Evolutionary conservation across 2,113 vertebrate genomes (phyloP), one percentile per base, ranked within the genome.

Genomic region (Piprites chloris): DNA sequence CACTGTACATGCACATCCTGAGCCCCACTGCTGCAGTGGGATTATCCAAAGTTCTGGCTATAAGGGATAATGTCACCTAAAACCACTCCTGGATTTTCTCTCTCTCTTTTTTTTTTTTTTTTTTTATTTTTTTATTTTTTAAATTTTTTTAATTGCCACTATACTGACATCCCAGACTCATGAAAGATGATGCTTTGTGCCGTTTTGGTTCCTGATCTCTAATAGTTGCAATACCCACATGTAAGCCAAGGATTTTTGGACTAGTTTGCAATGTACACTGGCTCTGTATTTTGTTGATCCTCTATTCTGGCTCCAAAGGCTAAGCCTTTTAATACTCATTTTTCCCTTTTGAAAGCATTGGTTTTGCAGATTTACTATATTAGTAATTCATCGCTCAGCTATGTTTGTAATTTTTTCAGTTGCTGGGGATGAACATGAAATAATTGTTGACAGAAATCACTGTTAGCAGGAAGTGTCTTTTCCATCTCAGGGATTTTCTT

Each of bases 231-330:
- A 39, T 81, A 86, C 28, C 39, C 79, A 7, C 17, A 22, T 75
- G 89, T 89, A 91, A 97, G 95, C 95, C 97, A 97, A 97, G 80
- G 83, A 93, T 96, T 96, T 95, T 92, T 95, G 95, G 89, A 97
- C 81, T 95, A 95, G 91, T 71, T 89, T 93, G 80, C 90, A 94
- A 65, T 96, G 93, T 94, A 94, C 75, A 52, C 75, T 87, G 93
- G 93, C 96, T 96, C 84, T 93, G 68, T 58, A 65, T 97, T 97
- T 91, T 91, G 80, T 87, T 90, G 77, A 83, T 87, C 59, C 79
- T 94, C 76, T 95, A 33, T 90, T 95, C 93, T 96, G 96, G 81
- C 95, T 97, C 50, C 85, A 90, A 95, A 96, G 55, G 56, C 78
- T 92, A 94, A 95, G 87, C 93, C 90, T 91, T 94, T 81, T 96